Evolutionary conservation across 64 coral and sea anemone genomes (phyloP).

Genomic region (Montipora capricornis): DNA sequence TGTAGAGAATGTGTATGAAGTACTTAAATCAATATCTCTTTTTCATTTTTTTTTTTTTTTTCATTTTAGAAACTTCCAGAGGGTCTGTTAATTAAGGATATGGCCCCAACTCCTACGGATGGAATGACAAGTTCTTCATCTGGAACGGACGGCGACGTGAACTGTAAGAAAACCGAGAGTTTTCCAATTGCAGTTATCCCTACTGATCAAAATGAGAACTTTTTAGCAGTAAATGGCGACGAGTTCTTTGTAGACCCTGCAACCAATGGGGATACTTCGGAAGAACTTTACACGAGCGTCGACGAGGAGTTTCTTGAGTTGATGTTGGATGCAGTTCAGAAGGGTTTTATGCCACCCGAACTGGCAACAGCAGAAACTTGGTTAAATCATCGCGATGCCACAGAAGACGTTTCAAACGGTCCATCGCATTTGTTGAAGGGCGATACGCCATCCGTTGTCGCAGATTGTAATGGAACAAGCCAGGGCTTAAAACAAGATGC

Average conservation of each 20-base stretch:
- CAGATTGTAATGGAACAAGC: not conserved
- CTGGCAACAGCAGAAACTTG: conserved; percentile 2
- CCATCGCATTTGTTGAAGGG: not conserved
- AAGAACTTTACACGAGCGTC: conserved; percentile 63
- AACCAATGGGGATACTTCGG: not conserved
- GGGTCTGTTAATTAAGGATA: conserved; percentile 1
- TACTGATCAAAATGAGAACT: conserved; percentile 25
- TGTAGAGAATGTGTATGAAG: no score
- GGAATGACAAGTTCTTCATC: not conserved
- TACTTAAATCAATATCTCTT: no score
- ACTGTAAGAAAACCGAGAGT: not conserved
- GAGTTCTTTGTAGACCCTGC: not conserved
- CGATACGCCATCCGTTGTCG: not conserved
- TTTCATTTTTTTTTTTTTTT: not conserved
- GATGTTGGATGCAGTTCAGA: conserved; percentile 88
- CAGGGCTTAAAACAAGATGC: not conserved
- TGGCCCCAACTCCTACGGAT: conserved; percentile 19
- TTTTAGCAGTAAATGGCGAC: not conserved
- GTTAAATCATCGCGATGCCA: not conserved
- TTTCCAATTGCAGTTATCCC: conserved; percentile 33
- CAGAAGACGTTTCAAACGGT: not conserved
- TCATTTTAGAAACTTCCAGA: conserved; percentile 33
- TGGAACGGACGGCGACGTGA: not conserved
- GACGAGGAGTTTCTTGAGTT: conserved; percentile 83
- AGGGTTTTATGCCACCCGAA: conserved; percentile 64